Base-by-base conservation (phyloP, 53 echinoderm and acorn worm genomes). In the Crossaster papposus region DNA sequence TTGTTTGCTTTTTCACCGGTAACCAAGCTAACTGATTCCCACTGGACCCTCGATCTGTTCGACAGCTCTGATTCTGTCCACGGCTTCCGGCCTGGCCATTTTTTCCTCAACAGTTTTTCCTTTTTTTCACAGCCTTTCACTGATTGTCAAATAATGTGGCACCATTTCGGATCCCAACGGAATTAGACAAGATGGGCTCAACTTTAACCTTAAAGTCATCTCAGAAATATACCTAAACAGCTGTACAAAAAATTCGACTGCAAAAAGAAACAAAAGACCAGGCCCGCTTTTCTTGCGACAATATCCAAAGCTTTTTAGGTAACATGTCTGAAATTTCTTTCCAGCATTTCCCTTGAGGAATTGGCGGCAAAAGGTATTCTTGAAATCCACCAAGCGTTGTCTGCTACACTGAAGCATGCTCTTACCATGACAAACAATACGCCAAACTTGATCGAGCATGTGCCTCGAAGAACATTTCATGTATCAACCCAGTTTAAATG, bases 1-100 rank as follows among this genome's bases (percentile, higher is more conserved):
- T 33, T 36, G 18, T 74, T 74, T 74, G 33, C 68, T 28, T 68
- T 20, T 6, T 28, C n/a, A 3, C 28, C 65, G 24, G 83, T 70
- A 70, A 83, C 70, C 30, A 51, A 44, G 83, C 83, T 83, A 83
- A 83, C 83, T 65, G 14, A 28, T 14, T 63, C 83, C 83, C 36
- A 13, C 36, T 36, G 82, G 82, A 44, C 83, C 83, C 44, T 30
- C 33, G 6, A n/a, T n/a, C n/a, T n/a, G 8, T 14, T 29, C 17
- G 68, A 37, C 65, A 51, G 83, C 83, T 4, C 26, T 37, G 54
- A 83, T 83, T 83, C 65, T 33, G 68, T 83, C 75, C 75, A 10
- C 14, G 17, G 75, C 35, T 74, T 74, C 36, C 36, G 36, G 36
- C 75, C 26, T 6, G 24, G 23, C 2, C 7, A n/a, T 71, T 71